phyloP scores from a whole-genome alignment of 1,140 invertebrate species.

The Rhysida immarginata region DNA sequence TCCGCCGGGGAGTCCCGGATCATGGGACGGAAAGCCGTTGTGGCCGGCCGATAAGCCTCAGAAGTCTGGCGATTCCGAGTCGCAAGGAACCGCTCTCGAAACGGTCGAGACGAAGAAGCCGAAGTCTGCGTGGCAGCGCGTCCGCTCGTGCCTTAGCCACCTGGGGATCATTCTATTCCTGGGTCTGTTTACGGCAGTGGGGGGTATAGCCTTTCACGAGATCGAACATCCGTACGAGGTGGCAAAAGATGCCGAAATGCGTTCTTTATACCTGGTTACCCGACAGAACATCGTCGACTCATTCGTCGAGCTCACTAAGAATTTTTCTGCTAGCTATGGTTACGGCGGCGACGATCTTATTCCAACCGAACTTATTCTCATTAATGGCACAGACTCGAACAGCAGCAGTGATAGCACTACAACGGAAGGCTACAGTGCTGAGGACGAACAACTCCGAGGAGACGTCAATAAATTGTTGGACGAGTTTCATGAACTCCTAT shows the following conservation, averaged over 20 bases:
- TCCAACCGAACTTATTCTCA: no score
- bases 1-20: no score
- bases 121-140: neutral
- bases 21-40: no score
- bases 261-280: neutral
- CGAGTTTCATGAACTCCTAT: neutral
- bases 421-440: neutral
- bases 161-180: neutral
- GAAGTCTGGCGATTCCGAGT: no score
- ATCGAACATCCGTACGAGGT: neutral
- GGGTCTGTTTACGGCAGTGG: neutral
- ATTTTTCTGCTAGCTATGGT: neutral
- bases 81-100: no score
- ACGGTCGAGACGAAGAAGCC: no score
- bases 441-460: neutral
- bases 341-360: no score
- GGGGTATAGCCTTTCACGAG: neutral
- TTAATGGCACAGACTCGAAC: no score
- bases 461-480: neutral
- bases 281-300: neutral
- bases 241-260: neutral
- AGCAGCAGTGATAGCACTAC: no score
- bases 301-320: neutral
- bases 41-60: no score
- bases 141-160: neutral